Evolutionary conservation across 2,888 invertebrate species (phyloP), one percentile per base, ranked within the genome.

Genomic region (Escarpia spicata): DNA sequence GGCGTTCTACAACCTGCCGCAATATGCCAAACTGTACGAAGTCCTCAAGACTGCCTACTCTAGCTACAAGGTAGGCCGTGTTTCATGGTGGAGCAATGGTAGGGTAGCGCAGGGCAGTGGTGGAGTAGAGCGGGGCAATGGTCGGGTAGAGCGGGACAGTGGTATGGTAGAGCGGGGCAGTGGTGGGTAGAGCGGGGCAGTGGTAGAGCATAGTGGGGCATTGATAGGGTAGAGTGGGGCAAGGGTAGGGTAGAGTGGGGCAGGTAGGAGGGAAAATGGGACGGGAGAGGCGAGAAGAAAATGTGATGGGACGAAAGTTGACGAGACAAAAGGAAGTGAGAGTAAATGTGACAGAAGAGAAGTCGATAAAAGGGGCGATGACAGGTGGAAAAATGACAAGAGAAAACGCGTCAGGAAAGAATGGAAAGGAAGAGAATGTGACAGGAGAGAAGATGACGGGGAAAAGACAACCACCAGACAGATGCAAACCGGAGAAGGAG

Each of bases 21-120:
- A 98, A 96, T 99, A 99, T 96, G 97, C 98, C 97, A 98, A 98
- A 96, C 97, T 99, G 93, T 98, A 98, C 96, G 98, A 98, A 93
- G 97, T 97, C 92, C 96, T 99, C 93, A 98, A 98, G 96, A 98
- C 98, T 94, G 98, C 98, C 4, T 98, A 98, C 96, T 97, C 98
- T 52, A 99, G 98, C 97, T 98, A 98, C 96, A 98, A 98, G 97
- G 98, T 98, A 96, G 96, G 95, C 9, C 91, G 26, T 37, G 75
- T 75, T 26, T 75, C 19, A 26, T 75, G 75, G 19, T 75, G 26
- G 75, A 26, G 75, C 26, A 75, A 6, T 52, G 10, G 52, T 52
- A 26, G 75, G 75, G 75, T 75, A 75, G 26, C 2, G 26, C 1
- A 6, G 26, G 19, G 75, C 75, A 75, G 0, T 19, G 26, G 75